A percentile compares a stretch with the other conserved stretches of the same genome.
These are phyloP conservation scores for Ceramica pisi DNA, from an alignment of 2,888 invertebrate species.

Conservation along the genomic window DNA sequence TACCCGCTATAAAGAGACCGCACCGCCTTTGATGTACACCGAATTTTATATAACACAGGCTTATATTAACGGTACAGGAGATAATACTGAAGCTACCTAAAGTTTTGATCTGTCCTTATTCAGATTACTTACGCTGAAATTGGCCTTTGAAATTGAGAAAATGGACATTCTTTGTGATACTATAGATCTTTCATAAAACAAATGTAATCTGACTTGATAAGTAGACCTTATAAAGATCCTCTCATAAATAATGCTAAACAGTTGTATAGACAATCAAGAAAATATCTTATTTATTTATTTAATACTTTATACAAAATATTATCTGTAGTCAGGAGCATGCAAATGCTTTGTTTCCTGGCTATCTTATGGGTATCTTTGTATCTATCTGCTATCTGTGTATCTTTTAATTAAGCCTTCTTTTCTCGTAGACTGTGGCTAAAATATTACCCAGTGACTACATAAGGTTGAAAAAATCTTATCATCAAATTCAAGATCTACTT, in stretches of 20 bases:
- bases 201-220: not conserved
- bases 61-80: constrained; percentile 44
- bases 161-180: not conserved
- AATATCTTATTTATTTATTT: not conserved
- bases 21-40: constrained; percentile 76
- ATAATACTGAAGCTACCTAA: constrained; percentile 47
- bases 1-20: constrained; percentile 86
- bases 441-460: not conserved
- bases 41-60: constrained; percentile 63
- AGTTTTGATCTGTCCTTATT: constrained; percentile 15
- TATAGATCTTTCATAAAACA: not conserved
- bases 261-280: not conserved
- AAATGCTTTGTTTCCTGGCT: not conserved
- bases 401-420: not conserved
- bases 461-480: not conserved
- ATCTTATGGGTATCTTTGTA: not conserved
- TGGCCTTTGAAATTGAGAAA: not conserved
- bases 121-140: constrained; percentile 11
- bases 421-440: not conserved
- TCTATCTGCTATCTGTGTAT: not conserved
- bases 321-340: not conserved
- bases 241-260: not conserved
- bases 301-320: not conserved
- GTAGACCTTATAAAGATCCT: not conserved
- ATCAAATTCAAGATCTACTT: too few relatives aligned